Conservation (phyloP, 2,797 vertebrate species). For the Avahi laniger region DNA sequence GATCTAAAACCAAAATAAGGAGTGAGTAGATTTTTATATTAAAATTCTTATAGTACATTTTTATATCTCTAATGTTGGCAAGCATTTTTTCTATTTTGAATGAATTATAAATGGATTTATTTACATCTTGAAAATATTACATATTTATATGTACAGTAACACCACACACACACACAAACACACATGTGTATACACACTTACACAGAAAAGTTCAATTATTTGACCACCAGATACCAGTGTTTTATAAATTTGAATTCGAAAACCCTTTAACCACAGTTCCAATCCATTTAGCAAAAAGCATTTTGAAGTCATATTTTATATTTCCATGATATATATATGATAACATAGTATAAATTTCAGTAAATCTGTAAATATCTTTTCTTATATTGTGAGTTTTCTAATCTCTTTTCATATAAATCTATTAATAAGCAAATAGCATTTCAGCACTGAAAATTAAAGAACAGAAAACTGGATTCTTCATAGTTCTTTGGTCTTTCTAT, state of each 20-base stretch:
- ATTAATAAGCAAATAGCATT: neutral
- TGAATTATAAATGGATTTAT: neutral
- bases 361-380: neutral
- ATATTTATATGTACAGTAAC: neutral
- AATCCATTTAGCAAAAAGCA: neutral
- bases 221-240: neutral
- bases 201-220: neutral
- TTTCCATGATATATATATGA: neutral
- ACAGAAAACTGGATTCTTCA: neutral
- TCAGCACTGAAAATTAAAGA: neutral
- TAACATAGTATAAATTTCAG: neutral
- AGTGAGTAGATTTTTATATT: neutral
- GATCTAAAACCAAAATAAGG: neutral
- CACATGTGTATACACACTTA: neutral
- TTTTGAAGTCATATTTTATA: neutral
- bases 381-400: neutral
- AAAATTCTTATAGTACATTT: neutral
- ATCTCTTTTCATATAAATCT: neutral
- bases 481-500: neutral
- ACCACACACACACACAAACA: neutral
- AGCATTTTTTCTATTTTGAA: neutral
- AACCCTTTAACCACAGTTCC: neutral
- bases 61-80: neutral
- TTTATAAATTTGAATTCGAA: constrained; percentile 26
- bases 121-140: neutral